phyloP scores from a whole-genome alignment of 2,888 invertebrate genomes.

The Hirudinaria manillensis region DNA sequence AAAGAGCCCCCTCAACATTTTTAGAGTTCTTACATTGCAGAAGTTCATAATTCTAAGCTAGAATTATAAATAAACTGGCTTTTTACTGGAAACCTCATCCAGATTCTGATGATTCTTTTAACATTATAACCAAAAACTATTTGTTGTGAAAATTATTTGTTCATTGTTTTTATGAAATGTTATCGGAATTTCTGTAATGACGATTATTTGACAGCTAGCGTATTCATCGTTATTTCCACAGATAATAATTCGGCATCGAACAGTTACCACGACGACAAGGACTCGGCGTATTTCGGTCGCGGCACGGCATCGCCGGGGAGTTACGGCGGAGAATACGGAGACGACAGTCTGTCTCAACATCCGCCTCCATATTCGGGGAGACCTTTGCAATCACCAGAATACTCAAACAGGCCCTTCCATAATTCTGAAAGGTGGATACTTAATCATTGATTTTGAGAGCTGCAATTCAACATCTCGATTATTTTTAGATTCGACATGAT shows the following conservation, averaged over 20 bases:
- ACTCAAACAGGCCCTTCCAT: not conserved
- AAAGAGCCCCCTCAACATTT: too few species aligned
- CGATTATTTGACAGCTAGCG: too few species aligned
- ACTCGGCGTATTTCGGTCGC: not conserved
- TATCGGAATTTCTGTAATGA: too few species aligned
- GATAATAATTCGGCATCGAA: slow-evolving; percentile 23
- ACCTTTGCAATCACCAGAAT: slow-evolving; percentile 11
- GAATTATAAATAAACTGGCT: too few species aligned
- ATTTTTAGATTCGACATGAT: not conserved
- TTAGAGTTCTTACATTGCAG: too few species aligned
- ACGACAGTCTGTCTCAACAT: slow-evolving; percentile 11
- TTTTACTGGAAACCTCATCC: too few species aligned
- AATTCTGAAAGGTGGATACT: not conserved
- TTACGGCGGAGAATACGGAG: not conserved
- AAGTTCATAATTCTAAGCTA: too few species aligned
- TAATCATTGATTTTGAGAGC: not conserved
- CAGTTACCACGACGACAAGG: slow-evolving; percentile 16
- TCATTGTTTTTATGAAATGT: too few species aligned
- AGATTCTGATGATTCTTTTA: too few species aligned
- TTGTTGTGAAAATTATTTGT: too few species aligned
- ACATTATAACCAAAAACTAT: too few species aligned
- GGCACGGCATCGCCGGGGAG: not conserved
- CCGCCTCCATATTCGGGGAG: not conserved
- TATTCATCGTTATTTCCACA: not conserved
- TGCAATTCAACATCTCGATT: too few species aligned